Conservation (phyloP, 2,797 vertebrate genomes). For the Platyrinchus mystaceus region DNA sequence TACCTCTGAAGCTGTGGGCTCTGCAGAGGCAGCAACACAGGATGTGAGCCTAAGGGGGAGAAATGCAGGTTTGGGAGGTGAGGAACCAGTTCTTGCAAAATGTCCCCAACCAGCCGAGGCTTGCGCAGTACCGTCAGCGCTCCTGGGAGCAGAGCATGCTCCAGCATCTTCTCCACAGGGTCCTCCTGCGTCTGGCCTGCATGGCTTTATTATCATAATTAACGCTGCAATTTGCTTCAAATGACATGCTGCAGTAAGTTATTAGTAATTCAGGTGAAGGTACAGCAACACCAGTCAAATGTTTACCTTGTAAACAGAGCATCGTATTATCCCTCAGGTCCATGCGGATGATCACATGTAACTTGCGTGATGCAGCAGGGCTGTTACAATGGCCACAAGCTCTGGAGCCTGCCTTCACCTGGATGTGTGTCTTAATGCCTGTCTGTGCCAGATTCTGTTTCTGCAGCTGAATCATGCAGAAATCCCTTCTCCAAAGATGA, state of each 20-base stretch:
- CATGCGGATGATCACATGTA: not conserved
- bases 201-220: slow-evolving; percentile 13
- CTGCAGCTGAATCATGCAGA: not conserved
- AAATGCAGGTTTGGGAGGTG: slow-evolving; percentile 16
- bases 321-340: not conserved
- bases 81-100: slow-evolving; percentile 39
- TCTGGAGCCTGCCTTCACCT: not conserved
- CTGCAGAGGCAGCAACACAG: not conserved
- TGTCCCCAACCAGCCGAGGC: not conserved
- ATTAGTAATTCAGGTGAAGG: slow-evolving; percentile 1
- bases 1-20: not conserved
- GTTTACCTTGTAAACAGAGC: not conserved
- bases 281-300: not conserved
- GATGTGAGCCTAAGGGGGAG: not conserved
- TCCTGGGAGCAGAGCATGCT: not conserved
- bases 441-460: not conserved
- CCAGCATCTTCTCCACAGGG: not conserved
- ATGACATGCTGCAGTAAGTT: not conserved
- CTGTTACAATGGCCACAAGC: rapidly evolving
- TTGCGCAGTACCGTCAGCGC: not conserved
- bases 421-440: not conserved
- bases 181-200: not conserved
- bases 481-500: not conserved
- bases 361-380: not conserved
- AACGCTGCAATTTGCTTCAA: not conserved